Percentiles rank a stretch among this genome's conserved stretches.
These are phyloP conservation scores for Euthynnus affinis DNA, from an alignment of 2,797 vertebrate genomes.

Conservation along the genomic window DNA sequence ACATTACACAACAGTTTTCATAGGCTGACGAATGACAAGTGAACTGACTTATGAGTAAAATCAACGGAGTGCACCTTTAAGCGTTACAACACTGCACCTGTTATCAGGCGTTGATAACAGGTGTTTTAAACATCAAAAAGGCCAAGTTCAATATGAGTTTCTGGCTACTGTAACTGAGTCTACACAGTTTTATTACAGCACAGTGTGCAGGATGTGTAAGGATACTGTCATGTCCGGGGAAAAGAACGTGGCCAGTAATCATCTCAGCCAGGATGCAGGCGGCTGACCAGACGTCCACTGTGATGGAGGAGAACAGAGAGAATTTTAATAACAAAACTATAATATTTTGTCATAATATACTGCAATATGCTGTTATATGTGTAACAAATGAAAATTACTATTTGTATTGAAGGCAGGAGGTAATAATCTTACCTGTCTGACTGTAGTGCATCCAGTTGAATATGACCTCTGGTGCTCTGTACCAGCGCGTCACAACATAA, in stretches of 20 bases:
- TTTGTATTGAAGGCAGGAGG: conserved; percentile 1
- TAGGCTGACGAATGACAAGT: no score
- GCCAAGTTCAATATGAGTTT: background rate
- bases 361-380: background rate
- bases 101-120: background rate
- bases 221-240: conserved; percentile 89
- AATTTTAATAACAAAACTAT: conserved; percentile 8
- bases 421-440: conserved; percentile 82
- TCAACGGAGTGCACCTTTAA: background rate
- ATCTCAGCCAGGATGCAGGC: conserved; percentile 90
- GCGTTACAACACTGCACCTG: background rate
- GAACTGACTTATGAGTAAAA: background rate
- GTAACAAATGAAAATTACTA: background rate
- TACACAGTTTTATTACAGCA: conserved; percentile 6
- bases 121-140: conserved; percentile 8
- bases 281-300: conserved; percentile 91
- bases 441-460: conserved; percentile 92
- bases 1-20: no score
- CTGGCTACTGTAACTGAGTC: background rate
- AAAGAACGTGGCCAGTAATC: conserved; percentile 87
- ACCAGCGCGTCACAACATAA: conserved; percentile 90
- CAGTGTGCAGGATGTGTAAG: conserved; percentile 50
- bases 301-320: conserved; percentile 4
- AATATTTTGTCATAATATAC: no score
- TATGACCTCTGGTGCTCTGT: conserved; percentile 89